phyloP scores from a whole-genome alignment of 2,113 vertebrate genomes.

The Phrynosoma platyrhinos region DNA sequence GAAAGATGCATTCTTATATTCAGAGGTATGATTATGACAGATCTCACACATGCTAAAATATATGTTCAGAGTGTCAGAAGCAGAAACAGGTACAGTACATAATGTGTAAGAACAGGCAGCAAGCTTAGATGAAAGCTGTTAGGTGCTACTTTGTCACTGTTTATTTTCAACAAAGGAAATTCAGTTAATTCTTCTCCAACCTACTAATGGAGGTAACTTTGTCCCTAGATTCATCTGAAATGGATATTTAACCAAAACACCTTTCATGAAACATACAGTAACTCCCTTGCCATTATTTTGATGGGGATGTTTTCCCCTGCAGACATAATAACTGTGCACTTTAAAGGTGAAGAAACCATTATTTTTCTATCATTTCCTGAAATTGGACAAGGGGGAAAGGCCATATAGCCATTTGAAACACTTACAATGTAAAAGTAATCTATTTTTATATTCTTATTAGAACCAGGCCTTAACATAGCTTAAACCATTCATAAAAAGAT shows the following conservation, averaged over 20 bases:
- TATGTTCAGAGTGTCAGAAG: too few species aligned
- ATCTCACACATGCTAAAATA: too few species aligned
- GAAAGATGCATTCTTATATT: too few species aligned
- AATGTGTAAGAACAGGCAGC: neutral
- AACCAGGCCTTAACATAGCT: constrained; percentile 6
- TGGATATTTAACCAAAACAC: constrained; percentile 32
- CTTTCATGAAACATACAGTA: constrained; percentile 26
- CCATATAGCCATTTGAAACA: constrained; percentile 42
- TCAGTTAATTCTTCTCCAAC: constrained; percentile 12
- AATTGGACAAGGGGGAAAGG: constrained; percentile 25
- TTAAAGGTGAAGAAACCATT: constrained; percentile 43
- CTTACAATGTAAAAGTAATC: constrained; percentile 39
- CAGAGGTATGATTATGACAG: too few species aligned
- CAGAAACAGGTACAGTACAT: too few species aligned
- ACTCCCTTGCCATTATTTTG: constrained; percentile 42
- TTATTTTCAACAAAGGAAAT: constrained; percentile 17
- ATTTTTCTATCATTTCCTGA: constrained; percentile 41
- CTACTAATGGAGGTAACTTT: constrained; percentile 31
- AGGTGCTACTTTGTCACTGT: constrained; percentile 13
- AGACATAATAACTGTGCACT: constrained; percentile 3
- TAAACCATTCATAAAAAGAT: neutral
- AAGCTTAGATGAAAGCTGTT: constrained; percentile 41
- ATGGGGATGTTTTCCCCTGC: constrained; percentile 25
- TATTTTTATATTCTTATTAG: constrained; percentile 45
- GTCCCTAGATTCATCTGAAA: neutral